phyloP scores from a whole-genome alignment of 1,140 invertebrate genomes.

The Ylistrum balloti region DNA sequence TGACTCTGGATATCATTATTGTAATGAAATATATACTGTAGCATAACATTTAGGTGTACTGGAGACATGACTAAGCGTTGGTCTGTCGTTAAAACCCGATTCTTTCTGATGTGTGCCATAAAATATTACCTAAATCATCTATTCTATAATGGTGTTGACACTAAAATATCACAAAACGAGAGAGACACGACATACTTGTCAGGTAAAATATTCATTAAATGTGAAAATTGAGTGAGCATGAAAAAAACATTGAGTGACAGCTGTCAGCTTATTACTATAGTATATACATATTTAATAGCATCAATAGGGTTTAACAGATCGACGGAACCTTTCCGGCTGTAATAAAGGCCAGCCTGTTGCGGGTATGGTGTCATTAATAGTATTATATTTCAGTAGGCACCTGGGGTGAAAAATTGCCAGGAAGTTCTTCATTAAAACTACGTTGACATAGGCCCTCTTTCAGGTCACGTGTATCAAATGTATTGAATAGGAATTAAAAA shows the following conservation, averaged over 20 bases:
- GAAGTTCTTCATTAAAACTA: too few species aligned
- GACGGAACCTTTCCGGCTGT: neutral
- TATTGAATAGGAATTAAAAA: too few species aligned
- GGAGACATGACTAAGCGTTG: neutral
- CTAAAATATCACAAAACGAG: neutral
- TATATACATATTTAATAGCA: neutral
- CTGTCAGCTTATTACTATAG: neutral
- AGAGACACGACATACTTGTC: neutral
- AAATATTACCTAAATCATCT: neutral
- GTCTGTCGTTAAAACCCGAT: neutral
- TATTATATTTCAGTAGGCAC: too few species aligned
- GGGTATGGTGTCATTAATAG: too few species aligned
- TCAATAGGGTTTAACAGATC: neutral
- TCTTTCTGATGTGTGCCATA: neutral
- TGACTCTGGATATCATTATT: too few species aligned
- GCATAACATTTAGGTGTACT: too few species aligned
- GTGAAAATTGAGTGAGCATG: neutral
- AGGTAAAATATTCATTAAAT: neutral
- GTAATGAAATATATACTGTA: too few species aligned
- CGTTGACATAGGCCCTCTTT: too few species aligned
- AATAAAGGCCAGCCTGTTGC: too few species aligned
- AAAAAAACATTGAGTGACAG: neutral
- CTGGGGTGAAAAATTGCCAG: too few species aligned
- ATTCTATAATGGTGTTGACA: neutral
- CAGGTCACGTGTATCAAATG: too few species aligned